A percentile compares a stretch with the other conserved stretches of the same genome.
Evolutionary conservation across 2,888 invertebrate species (phyloP).

Genomic region (Troides oblongomaculatus): DNA sequence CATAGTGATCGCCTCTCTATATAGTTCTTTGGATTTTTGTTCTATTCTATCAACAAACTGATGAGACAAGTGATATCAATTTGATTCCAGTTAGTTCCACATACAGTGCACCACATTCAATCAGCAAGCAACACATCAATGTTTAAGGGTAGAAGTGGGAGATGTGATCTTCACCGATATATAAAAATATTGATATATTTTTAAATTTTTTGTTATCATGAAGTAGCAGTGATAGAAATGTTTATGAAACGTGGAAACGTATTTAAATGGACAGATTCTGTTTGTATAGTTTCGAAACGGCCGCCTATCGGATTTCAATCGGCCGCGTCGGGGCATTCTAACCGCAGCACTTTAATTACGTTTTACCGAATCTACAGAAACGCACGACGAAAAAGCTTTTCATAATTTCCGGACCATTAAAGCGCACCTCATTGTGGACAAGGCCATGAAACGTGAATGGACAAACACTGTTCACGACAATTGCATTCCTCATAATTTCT

Average conservation of each 20-base stretch:
- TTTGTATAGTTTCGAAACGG: slow-evolving; percentile 48
- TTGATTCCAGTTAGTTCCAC: no score
- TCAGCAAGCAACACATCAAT: no score
- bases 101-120: no score
- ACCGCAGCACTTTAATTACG: slow-evolving; percentile 54
- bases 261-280: slow-evolving; percentile 36
- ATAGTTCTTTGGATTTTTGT: no score
- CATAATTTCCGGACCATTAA: slow-evolving; percentile 72
- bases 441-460: slow-evolving; percentile 66
- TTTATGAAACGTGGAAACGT: slow-evolving; percentile 11
- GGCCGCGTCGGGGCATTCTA: slow-evolving; percentile 37
- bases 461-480: slow-evolving; percentile 58
- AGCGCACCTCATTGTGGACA: slow-evolving; percentile 59
- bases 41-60: no score
- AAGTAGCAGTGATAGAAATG: background rate
- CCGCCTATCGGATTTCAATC: slow-evolving; percentile 46
- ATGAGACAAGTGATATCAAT: no score
- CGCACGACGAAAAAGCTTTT: slow-evolving; percentile 56
- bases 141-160: no score
- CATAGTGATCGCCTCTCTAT: no score
- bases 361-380: slow-evolving; percentile 48
- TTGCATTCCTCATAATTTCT: slow-evolving; percentile 64
- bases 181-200: background rate
- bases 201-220: background rate
- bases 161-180: no score